These are phyloP conservation scores for Aurelia sp. DNA, from an alignment of 30 jellyfish, hydroid and myxozoan genomes.

Conservation along the genomic window DNA sequence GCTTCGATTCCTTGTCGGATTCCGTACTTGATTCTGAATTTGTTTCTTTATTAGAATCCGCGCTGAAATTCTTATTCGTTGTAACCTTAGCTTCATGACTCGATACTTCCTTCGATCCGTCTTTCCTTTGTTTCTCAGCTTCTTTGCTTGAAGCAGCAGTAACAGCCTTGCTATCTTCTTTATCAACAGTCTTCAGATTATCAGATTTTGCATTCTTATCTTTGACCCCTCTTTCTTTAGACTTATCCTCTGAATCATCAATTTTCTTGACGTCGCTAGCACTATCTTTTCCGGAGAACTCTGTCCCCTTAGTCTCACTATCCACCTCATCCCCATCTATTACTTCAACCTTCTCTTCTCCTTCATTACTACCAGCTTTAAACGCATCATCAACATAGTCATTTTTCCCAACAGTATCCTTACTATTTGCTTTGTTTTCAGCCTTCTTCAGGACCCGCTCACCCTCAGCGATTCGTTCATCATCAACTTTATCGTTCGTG, in stretches of 20 bases:
- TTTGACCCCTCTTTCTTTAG: slow-evolving; percentile 11
- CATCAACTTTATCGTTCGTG: slow-evolving; percentile 32
- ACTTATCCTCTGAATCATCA: neutral
- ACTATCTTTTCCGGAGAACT: neutral
- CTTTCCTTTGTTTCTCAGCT: too few species aligned
- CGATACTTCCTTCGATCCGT: too few species aligned
- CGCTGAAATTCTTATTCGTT: too few species aligned
- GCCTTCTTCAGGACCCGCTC: neutral
- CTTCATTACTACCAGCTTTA: neutral
- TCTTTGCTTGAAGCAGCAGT: too few species aligned
- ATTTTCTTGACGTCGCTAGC: neutral
- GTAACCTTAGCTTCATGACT: too few species aligned
- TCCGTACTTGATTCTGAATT: too few species aligned
- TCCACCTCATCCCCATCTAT: neutral
- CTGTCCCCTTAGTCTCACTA: neutral
- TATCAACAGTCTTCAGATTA: neutral
- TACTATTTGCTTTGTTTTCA: neutral
- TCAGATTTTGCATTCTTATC: neutral
- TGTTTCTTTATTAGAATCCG: too few species aligned
- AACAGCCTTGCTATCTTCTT: neutral
- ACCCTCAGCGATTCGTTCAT: slow-evolving; percentile 46
- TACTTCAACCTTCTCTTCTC: neutral
- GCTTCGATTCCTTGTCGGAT: too few species aligned
- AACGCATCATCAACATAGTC: neutral
- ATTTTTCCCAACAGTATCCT: neutral